Evolutionary conservation across 2,888 invertebrate genomes (phyloP).

Genomic region (Ashinkailepas kermadecensis): DNA sequence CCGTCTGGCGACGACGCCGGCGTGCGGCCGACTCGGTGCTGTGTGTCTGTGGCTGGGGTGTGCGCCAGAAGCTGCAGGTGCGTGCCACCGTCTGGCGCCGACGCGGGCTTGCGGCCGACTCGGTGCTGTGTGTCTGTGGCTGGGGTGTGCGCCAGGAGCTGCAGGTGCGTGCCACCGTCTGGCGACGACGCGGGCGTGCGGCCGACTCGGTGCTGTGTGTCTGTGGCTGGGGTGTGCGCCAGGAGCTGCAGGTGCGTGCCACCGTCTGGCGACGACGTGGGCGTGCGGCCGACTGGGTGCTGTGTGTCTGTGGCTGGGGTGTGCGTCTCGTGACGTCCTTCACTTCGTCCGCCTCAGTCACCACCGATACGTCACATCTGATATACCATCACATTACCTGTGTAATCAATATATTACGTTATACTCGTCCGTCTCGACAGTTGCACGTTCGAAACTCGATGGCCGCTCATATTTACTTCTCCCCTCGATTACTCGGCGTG

Average conservation of each 20-base stretch:
- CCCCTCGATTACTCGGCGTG: too few relatives aligned
- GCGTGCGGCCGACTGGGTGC: too few relatives aligned
- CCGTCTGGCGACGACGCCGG: neutral
- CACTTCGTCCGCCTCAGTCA: neutral
- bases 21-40: too few relatives aligned
- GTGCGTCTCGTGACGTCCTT: conserved; percentile 39
- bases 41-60: too few relatives aligned
- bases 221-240: conserved; percentile 46
- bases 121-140: too few relatives aligned
- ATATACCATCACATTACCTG: neutral
- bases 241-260: conserved; percentile 43
- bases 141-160: conserved; percentile 51
- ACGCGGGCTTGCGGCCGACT: neutral
- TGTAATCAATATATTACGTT: too few relatives aligned
- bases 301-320: too few relatives aligned
- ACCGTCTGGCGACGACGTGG: neutral
- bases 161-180: too few relatives aligned
- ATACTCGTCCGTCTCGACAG: too few relatives aligned
- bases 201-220: too few relatives aligned
- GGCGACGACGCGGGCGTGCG: neutral
- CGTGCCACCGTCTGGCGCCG: neutral
- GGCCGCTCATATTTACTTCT: too few relatives aligned
- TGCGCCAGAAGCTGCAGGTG: conserved; percentile 51
- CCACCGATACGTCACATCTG: neutral
- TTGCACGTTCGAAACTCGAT: too few relatives aligned